Evolutionary conservation across 1,140 invertebrate genomes (phyloP), one percentile per base, ranked within the genome.

Genomic region (Heliothis subflexa): DNA sequence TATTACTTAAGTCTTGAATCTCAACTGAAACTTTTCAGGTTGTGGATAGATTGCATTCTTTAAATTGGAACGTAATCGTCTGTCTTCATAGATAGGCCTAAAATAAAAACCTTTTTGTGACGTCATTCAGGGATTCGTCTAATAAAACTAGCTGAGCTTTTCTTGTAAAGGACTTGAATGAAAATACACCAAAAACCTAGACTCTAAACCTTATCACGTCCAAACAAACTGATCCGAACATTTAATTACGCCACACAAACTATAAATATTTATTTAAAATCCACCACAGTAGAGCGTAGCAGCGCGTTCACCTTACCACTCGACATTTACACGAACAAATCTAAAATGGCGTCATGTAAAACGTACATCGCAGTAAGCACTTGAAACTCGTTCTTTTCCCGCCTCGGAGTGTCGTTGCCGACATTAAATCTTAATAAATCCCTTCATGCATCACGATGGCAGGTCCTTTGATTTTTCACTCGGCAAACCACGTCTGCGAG

Each of bases 341-440:
- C 87, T 88, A 92, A 92, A 91, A 91, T 91, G 89, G 91, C 92
- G 90, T 89, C 90, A 92, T 91, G 90, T 89, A 91, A 91, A 90
- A 91, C 89, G 88, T 90, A 89, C 92, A 92, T 90, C 90, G 89
- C 86, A 91, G 78, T 82, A 77, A 83, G 80, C 90, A 93, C 92
- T 93, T 89, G 93, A 94, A 91, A 91, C 91, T 91, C 91, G 91
- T 93, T 94, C 92, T 94, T 94, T 93, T 93, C 88, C 92, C 92
- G 92, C 91, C 92, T 90, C 88, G 85, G 88, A 93, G 93, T 94
- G 93, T 93, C 91, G 92, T 93, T 93, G 89, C 85, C 89, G 89
- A 90, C 93, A 93, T 93, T 93, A 93, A 93, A 94, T 94, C 93
- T 94, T 94, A 94, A 94, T 94, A 94, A 94, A 93, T 89, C 88